phyloP scores from a whole-genome alignment of 64 coral and sea anemone genomes.

The Montipora sp. region DNA sequence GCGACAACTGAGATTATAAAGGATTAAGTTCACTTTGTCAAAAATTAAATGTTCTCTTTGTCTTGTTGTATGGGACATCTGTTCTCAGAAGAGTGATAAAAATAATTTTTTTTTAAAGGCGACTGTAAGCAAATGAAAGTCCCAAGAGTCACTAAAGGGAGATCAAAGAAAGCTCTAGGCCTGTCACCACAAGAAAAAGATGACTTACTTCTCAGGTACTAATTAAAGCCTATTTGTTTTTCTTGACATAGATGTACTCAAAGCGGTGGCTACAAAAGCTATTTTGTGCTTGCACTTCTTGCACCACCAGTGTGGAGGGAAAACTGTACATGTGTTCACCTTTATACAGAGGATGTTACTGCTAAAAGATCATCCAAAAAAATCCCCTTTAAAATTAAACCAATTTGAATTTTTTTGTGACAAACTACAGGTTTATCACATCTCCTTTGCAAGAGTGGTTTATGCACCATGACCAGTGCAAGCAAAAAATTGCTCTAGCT shows the following conservation, averaged over 20 bases:
- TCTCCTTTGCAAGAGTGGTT: constrained; percentile 2
- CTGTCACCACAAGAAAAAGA: constrained; percentile 22
- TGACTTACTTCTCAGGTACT: background rate
- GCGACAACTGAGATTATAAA: background rate
- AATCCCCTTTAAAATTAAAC: constrained; percentile 2
- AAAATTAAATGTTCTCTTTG: constrained; percentile 18
- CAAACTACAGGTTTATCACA: constrained; percentile 15
- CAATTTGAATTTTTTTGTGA: background rate
- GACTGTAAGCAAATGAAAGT: constrained; percentile 20
- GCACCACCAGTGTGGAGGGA: constrained; percentile 9
- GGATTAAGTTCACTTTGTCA: constrained; percentile 13
- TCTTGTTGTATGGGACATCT: constrained; percentile 5
- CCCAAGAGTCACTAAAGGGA: constrained; percentile 6
- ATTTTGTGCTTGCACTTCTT: constrained; percentile 6
- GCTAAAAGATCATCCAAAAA: background rate
- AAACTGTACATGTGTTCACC: constrained; percentile 2
- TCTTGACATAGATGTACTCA: constrained; percentile 3
- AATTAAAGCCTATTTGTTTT: constrained; percentile 13
- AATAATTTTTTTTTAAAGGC: constrained; percentile 9
- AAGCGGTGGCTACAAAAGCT: background rate
- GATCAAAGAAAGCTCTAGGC: constrained; percentile 18
- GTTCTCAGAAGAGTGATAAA: constrained; percentile 1
- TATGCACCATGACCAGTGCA: constrained; percentile 5
- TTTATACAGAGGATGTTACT: constrained; percentile 17
- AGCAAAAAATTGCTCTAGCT: constrained; percentile 1